Conservation (phyloP, 2,888 invertebrate genomes). For the Drosophila multiciliata region DNA sequence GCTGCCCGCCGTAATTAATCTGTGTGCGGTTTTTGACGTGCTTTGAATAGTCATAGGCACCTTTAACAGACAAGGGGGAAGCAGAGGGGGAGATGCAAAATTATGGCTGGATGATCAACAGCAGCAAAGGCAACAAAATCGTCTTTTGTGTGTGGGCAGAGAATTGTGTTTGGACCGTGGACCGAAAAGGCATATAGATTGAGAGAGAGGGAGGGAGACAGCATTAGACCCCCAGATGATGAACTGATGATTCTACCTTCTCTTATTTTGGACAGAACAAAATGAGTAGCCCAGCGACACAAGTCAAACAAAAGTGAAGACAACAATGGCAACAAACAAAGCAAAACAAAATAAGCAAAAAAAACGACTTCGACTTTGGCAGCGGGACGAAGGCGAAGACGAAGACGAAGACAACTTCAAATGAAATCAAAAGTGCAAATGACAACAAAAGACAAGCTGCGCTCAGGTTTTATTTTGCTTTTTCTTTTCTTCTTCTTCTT, state of each 20-base stretch:
- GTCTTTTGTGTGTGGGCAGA: conserved; percentile 66
- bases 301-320: conserved; percentile 56
- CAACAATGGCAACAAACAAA: conserved; percentile 26
- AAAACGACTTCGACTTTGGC: conserved; percentile 48
- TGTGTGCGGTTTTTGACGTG: conserved; percentile 74
- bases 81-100: neutral
- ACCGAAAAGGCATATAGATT: conserved; percentile 40
- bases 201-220: neutral
- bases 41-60: conserved; percentile 64
- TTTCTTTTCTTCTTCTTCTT: neutral
- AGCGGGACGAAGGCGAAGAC: conserved; percentile 13
- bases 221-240: conserved; percentile 33
- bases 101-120: conserved; percentile 38
- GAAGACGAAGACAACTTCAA: conserved; percentile 60
- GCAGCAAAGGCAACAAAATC: conserved; percentile 14
- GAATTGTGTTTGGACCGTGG: conserved; percentile 37
- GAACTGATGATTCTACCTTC: conserved; percentile 36
- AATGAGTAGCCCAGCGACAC: conserved; percentile 56
- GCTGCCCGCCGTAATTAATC: conserved; percentile 69
- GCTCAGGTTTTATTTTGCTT: conserved; percentile 32
- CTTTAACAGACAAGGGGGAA: neutral
- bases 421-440: conserved; percentile 81
- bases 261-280: conserved; percentile 29
- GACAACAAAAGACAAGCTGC: conserved; percentile 73
- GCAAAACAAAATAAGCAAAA: conserved; percentile 40